phyloP scores from a whole-genome alignment of 2,888 invertebrate genomes.

The Pterobdella sp. region DNA sequence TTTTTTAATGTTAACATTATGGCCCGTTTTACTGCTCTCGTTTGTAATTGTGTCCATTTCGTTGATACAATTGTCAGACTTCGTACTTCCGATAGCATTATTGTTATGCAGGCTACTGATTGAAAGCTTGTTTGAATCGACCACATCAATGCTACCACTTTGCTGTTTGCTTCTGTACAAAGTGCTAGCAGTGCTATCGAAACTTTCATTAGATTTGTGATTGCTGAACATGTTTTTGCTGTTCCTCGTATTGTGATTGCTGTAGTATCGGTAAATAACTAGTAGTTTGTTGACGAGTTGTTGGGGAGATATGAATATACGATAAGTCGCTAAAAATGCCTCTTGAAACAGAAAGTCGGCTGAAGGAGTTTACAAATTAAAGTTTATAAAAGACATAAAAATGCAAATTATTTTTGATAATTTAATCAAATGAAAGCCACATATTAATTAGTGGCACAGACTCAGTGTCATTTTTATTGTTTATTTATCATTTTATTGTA shows the following conservation, averaged over 20 bases:
- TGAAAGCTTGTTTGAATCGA: not conserved
- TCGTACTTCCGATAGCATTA: not conserved
- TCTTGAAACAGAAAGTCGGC: constrained; percentile 73
- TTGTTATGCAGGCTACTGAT: not conserved
- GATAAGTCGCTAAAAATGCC: constrained; percentile 93
- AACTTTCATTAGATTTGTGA: not conserved
- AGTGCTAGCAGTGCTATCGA: not conserved
- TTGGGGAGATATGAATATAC: constrained; percentile 82
- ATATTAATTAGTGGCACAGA: not conserved
- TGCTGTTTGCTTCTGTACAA: not conserved
- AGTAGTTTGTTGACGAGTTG: constrained; percentile 78
- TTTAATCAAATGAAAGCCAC: not conserved
- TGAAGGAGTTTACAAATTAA: not conserved
- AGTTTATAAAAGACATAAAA: not conserved
- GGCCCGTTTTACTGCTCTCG: constrained; percentile 46
- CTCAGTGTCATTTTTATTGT: not conserved
- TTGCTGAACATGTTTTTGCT: constrained; percentile 38
- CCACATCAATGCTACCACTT: not conserved
- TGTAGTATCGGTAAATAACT: constrained; percentile 67
- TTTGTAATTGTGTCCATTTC: too few species aligned
- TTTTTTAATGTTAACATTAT: constrained; percentile 55
- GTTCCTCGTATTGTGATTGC: constrained; percentile 47
- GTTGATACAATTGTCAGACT: constrained; percentile 50
- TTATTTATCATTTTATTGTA: too few species aligned
- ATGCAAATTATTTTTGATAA: not conserved